Evolutionary conservation across 2,113 vertebrate species (phyloP), one percentile per base, ranked within the genome.

Genomic region (Xiphorhynchus elegans): DNA sequence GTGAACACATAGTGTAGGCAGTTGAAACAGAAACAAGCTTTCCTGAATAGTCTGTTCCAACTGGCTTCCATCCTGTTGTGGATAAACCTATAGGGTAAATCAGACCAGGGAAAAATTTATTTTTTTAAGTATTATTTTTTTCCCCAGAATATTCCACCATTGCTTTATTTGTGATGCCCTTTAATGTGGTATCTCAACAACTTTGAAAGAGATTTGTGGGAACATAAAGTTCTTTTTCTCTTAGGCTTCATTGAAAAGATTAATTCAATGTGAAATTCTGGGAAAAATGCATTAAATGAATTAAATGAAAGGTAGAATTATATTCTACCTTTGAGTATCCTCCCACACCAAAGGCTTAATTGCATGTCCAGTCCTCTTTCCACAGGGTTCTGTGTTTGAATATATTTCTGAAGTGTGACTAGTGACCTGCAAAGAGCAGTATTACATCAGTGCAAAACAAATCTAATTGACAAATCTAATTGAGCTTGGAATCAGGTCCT

Each of bases 391-490:
- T 94, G 75, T 91, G 85, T 89, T 78, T 92, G 56, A 82, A 40
- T 89, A 5, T 58, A 64, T 60, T 87, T 95, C 62, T 0, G 2
- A 37, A n/a, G 58, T 64, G 76, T 88, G 80, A 59, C 0, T 2
- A 89, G 39, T 87, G 93, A 89, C 84, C 66, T 93, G 70, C 50
- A 69, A 96, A 73, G 58, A 96, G 80, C 77, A 64, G 25, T 75
- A 90, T 96, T 88, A 94, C 90, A 66, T 96, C 96, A 90, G 69
- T 78, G 83, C 69, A 82, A 46, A 89, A 53, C 15, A 16, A 91
- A 40, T 66, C 62, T 95, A 92, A 87, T 49, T 90, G 89, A 95
- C 75, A 86, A 94, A 94, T 49, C 58, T 94, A 92, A 95, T 87
- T 79, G 81, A 91, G 74, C 84, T 79, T 73, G 74, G 77, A 84